Base-by-base conservation (phyloP, 1,140 invertebrate genomes). In the Macrobrachium rosenbergii region DNA sequence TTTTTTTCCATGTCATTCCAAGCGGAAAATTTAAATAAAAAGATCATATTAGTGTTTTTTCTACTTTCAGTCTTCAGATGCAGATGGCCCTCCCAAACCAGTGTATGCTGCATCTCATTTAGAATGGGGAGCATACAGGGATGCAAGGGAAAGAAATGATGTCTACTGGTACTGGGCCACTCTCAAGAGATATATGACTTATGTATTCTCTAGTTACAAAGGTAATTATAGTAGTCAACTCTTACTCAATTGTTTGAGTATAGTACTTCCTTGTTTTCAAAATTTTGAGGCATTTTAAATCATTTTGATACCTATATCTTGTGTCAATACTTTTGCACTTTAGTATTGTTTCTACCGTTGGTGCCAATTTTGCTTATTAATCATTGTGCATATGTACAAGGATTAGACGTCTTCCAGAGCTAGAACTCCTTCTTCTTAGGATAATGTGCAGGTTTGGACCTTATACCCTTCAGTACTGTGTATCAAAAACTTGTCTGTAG, bases 111-210 rank as follows among this genome's bases (percentile, higher is more conserved):
- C 98, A 67, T 94, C 94, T 86, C 93, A 94, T 2, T 92, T 99
- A 69, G 95, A 97, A 91, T 96, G 96, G 95, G 97, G 98, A 73
- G 94, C 95, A 17, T 96, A 96, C 91, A 93, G 95, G 90, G 96
- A 99, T 93, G 95, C 96, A 5, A 92, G 95, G 82, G 93, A 67
- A 21, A 64, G 80, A 64, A 87, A 79, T 88, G 95, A 96, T 84
- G 95, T 95, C 91, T 98, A 98, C 92, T 98, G 97, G 97, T 96
- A 97, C 90, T 96, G 95, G 93, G 96, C 96, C 45, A 92, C 93
- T 5, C 91, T 97, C 0, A 94, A 95, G 91, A 94, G 95, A 69
- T 95, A 95, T 90, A 94, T 94, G 73, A 93, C 95, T 19, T 96
- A 95, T 90, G 91, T 96, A 69, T 94, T 96, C 83, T 95, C 95